Base-by-base conservation (phyloP, 2,888 invertebrate species). In the Cheilosia grossa region DNA sequence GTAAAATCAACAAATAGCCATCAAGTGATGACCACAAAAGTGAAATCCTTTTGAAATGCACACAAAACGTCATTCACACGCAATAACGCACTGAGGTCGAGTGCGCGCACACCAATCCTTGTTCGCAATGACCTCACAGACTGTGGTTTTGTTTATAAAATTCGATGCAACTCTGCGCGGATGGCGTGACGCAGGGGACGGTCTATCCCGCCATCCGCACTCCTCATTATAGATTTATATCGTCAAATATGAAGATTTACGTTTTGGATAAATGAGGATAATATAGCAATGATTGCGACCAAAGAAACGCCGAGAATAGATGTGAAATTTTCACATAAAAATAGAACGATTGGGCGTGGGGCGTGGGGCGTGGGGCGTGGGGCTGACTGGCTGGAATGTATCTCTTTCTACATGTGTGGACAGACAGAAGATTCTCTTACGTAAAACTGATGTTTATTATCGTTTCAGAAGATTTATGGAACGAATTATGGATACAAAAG, bases 251-350 rank as follows among this genome's bases (percentile, higher is more conserved):
- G 42, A 73, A 82, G 82, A 82, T 82, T 82, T 78, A 82, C 82
- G 78, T 78, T 37, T 78, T 82, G 82, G 47, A 73, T 67, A 73
- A 78, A 82, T 82, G 82, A 51, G 73, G 82, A 73, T 82, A 79
- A 79, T 78, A 61, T 58, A 61, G 61, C 59, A 72, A 40, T 66
- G 66, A 82, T 82, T 72, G 77, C 67, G 75, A 69, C 67, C 40
- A 56, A 67, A 47, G 21, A 13, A 54, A 80, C 61, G 19, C 40
- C 75, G 47, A 56, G 74, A 81, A 61, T 75, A 81, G 74, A 69
- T 56, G 63, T 56, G 63, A 64, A 49, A 69, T 24, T 67, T 77
- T 78, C 64, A 30, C 78, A 73, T 73, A 73, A 82, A 82, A 79
- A 82, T 82, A 82, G 79, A 78, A 61, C 49, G 30, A 56, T 58